Percentiles rank a stretch among this genome's conserved stretches.
phyloP scores from a whole-genome alignment of 2,888 invertebrate species.

The Aphidoletes aphidimyza region DNA sequence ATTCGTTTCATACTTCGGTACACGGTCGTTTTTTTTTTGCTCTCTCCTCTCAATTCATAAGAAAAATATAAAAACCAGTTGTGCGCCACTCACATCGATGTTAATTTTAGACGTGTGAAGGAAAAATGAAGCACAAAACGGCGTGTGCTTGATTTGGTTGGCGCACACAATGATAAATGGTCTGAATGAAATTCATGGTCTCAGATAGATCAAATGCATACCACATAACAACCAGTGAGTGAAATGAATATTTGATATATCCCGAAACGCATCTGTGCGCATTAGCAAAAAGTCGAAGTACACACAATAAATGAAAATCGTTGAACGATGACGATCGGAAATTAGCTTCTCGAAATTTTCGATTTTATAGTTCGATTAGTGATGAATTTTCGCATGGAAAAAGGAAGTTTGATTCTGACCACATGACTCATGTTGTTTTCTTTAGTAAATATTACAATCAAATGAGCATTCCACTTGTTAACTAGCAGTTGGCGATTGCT shows the following conservation, averaged over 20 bases:
- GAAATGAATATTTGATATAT: neutral
- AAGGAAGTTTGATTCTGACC: slow-evolving; percentile 31
- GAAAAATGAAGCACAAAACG: slow-evolving; percentile 32
- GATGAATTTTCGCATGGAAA: neutral
- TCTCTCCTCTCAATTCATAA: neutral
- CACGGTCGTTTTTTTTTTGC: neutral
- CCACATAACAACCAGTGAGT: neutral
- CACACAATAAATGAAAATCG: neutral
- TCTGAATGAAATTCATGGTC: slow-evolving; percentile 22
- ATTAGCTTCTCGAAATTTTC: slow-evolving; percentile 39
- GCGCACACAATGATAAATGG: slow-evolving; percentile 30
- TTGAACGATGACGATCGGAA: slow-evolving; percentile 49
- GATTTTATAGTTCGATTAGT: slow-evolving; percentile 19
- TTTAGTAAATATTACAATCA: neutral
- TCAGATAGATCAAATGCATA: neutral
- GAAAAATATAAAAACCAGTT: slow-evolving; percentile 19
- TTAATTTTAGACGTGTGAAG: neutral
- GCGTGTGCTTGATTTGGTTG: slow-evolving; percentile 48
- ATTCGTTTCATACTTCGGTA: slow-evolving; percentile 44
- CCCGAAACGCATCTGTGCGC: slow-evolving; percentile 19
- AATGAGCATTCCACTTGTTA: neutral
- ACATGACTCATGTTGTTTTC: slow-evolving; percentile 12
- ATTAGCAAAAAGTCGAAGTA: neutral
- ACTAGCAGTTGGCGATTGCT: neutral
- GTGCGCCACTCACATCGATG: slow-evolving; percentile 13